Evolutionary conservation across 2,888 invertebrate genomes (phyloP).

Genomic region (Calephelis perditalis): DNA sequence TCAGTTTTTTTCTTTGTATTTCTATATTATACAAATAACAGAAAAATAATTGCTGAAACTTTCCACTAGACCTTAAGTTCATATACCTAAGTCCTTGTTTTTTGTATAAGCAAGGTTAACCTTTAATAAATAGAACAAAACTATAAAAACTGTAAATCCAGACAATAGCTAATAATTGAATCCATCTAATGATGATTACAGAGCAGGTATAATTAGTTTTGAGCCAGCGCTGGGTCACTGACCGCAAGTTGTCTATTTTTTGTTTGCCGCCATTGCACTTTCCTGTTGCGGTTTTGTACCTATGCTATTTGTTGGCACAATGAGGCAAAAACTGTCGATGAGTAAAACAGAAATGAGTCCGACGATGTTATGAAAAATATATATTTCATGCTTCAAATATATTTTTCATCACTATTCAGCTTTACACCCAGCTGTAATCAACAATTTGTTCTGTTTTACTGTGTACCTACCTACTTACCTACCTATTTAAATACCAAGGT

Average conservation of each 20-base stretch:
- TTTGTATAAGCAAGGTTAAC: too few relatives aligned
- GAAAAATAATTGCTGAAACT: too few relatives aligned
- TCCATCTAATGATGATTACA: constrained; percentile 6
- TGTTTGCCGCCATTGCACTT: background rate
- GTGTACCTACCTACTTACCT: too few relatives aligned
- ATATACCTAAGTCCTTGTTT: too few relatives aligned
- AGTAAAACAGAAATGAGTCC: background rate
- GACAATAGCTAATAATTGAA: background rate
- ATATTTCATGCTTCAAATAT: background rate
- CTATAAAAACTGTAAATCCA: background rate
- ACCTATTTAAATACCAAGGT: too few relatives aligned
- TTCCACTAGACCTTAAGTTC: too few relatives aligned
- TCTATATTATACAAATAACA: too few relatives aligned
- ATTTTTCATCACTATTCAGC: too few relatives aligned
- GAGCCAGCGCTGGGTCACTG: constrained; percentile 1
- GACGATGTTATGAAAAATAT: background rate
- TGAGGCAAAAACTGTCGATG: background rate
- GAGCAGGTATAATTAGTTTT: constrained; percentile 4
- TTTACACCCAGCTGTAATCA: too few relatives aligned
- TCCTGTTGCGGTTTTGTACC: constrained; percentile 8
- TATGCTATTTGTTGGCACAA: background rate
- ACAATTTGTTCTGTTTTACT: too few relatives aligned
- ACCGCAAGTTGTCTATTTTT: constrained; percentile 4
- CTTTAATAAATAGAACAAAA: too few relatives aligned
- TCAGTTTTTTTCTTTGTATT: too few relatives aligned